Base-by-base conservation (phyloP, 2,797 vertebrate species). In the Hydrocynus forskahlii region DNA sequence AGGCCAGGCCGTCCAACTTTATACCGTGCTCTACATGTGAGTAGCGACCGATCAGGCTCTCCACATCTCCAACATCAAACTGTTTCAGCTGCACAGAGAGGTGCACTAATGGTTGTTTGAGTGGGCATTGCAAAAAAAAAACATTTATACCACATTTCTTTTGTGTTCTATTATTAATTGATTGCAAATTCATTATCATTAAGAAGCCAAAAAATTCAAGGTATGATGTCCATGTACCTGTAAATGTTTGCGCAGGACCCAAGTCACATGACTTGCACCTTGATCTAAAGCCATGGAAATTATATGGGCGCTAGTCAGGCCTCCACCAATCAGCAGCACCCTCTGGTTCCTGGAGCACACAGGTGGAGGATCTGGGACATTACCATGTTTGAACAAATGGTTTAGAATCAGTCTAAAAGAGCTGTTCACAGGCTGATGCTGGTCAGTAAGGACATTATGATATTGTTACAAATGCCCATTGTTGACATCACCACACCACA, bases 221-320 rank as follows among this genome's bases (percentile, higher is more conserved):
- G 4, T 17, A 35, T 55, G 16, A 19, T 35, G 12, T 55, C 35
- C 21, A 50, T 19, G 52, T 75, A 95, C 94, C 94, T 95, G 94
- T 75, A 95, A 87, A 87, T 95, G 90, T 87, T 95, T 95, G 81
- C 94, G 93, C 91, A 94, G 92, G 83, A 95, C 89, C 94, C 94
- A 95, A 43, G 91, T 94, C 86, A 95, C 93, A 38, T 95, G 93
- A 85, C 91, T 87, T 84, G 95, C 93, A 25, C 93, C 93, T 84
- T 92, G 93, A 85, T 93, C 90, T 60, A 95, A 88, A 55, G 94
- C 94, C 72, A 93, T 86, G 60, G 92, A 92, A 80, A 95, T 87
- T 69, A 95, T 82, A 77, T 95, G 95, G 81, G 94, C 92, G 16
- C 94, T 95, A 84, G 93, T 94, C 84, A 95, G 92, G 78, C 94